These are phyloP conservation scores for Diabrotica virgifera DNA, from an alignment of 1,140 invertebrate species.

Conservation along the genomic window DNA sequence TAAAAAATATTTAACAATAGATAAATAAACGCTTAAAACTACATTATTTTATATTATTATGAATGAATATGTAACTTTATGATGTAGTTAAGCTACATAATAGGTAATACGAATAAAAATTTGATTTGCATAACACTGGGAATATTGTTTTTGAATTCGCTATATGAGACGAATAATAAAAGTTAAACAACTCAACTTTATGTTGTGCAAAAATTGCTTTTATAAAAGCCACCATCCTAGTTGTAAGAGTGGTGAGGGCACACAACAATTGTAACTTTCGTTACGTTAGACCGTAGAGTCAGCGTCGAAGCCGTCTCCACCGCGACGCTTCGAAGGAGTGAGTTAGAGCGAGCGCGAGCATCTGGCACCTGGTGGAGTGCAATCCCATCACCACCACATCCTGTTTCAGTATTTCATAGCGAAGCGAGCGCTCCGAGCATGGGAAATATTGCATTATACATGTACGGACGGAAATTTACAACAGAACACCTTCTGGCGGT, in stretches of 20 bases:
- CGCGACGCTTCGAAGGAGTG: no score
- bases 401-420: constrained; percentile 36
- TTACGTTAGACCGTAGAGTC: neutral
- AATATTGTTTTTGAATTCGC: no score
- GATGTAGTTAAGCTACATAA: no score
- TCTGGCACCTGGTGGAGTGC: constrained; percentile 39
- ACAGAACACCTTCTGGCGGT: constrained; percentile 35
- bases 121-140: no score
- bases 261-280: constrained; percentile 44
- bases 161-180: no score
- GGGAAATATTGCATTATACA: constrained; percentile 43
- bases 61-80: no score
- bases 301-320: no score
- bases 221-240: neutral
- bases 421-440: constrained; percentile 33
- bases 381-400: constrained; percentile 39
- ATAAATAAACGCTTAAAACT: no score
- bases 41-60: no score
- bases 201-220: constrained; percentile 2
- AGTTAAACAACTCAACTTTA: no score
- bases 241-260: constrained; percentile 40
- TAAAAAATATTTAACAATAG: no score
- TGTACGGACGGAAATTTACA: constrained; percentile 37
- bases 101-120: no score
- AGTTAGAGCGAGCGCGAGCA: neutral